These are phyloP conservation scores for Hippoglossus hippoglossus DNA, from an alignment of 2,797 vertebrate genomes.

Conservation along the genomic window DNA sequence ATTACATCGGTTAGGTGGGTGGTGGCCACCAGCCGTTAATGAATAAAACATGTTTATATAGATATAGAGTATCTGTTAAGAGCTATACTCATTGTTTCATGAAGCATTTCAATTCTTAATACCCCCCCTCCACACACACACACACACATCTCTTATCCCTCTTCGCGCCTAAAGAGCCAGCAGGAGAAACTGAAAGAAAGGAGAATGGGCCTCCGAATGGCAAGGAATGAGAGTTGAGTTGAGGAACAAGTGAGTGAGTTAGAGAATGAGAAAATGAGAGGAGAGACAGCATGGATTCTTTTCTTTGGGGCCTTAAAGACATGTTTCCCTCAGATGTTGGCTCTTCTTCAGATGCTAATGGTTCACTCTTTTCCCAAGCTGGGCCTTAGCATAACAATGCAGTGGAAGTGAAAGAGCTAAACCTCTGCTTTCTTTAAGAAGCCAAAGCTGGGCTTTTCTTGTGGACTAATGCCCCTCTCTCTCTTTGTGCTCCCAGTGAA, in stretches of 20 bases:
- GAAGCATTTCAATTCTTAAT: conserved; percentile 58
- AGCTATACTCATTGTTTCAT: conserved; percentile 59
- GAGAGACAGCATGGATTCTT: conserved; percentile 84
- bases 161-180: conserved; percentile 76
- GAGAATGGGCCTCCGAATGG: conserved; percentile 71
- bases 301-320: conserved; percentile 85
- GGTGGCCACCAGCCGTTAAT: neutral
- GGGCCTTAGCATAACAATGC: conserved; percentile 88
- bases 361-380: conserved; percentile 83
- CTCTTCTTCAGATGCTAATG: conserved; percentile 90
- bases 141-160: conserved; percentile 56
- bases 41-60: conserved; percentile 28
- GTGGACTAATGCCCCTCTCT: conserved; percentile 83
- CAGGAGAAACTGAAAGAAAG: conserved; percentile 70
- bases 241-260: conserved; percentile 80
- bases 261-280: conserved; percentile 83
- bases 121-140: conserved; percentile 42
- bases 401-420: conserved; percentile 87
- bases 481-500: conserved; percentile 84
- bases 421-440: conserved; percentile 88
- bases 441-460: conserved; percentile 86
- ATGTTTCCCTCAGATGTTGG: conserved; percentile 88
- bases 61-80: conserved; percentile 32
- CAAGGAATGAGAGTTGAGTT: conserved; percentile 76
- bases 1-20: neutral